Conservation (phyloP, 2,888 invertebrate species). For the Drosophila quinaria region DNA sequence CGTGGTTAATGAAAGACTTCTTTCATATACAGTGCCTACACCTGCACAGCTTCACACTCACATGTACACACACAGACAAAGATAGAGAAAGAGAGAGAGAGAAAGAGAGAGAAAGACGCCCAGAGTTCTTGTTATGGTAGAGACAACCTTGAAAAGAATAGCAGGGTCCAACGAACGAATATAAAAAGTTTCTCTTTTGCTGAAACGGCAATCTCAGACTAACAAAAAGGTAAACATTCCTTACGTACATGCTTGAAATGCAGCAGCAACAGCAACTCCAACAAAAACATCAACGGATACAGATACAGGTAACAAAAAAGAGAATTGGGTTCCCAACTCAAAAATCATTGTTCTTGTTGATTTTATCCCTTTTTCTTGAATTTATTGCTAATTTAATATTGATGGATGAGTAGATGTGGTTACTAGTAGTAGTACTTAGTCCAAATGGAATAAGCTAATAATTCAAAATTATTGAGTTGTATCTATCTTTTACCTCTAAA, state of each 20-base stretch:
- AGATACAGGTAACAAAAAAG: slow-evolving; percentile 38
- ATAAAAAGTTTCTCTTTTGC: slow-evolving; percentile 68
- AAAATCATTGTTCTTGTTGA: slow-evolving; percentile 10
- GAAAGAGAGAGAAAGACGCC: background rate
- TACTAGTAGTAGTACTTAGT: background rate
- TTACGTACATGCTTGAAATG: slow-evolving; percentile 56
- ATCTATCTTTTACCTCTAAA: too few relatives aligned
- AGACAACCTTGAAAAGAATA: slow-evolving; percentile 72
- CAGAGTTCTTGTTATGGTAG: slow-evolving; percentile 17
- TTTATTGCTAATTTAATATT: background rate
- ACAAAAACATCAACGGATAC: slow-evolving; percentile 14
- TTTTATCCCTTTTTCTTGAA: background rate
- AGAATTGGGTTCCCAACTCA: slow-evolving; percentile 23
- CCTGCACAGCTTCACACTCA: slow-evolving; percentile 25
- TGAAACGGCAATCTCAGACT: slow-evolving; percentile 63
- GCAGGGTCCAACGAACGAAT: slow-evolving; percentile 74
- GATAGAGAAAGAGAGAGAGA: background rate
- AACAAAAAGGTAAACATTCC: slow-evolving; percentile 63
- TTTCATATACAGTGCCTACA: slow-evolving; percentile 28
- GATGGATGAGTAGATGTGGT: background rate
- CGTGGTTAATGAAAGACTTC: slow-evolving; percentile 69
- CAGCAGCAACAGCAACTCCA: slow-evolving; percentile 28
- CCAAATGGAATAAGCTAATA: background rate
- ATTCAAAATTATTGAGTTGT: background rate
- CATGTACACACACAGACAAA: slow-evolving; percentile 11